Evolutionary conservation across 2,113 vertebrate genomes (phyloP).

Genomic region (Lynx canadensis): DNA sequence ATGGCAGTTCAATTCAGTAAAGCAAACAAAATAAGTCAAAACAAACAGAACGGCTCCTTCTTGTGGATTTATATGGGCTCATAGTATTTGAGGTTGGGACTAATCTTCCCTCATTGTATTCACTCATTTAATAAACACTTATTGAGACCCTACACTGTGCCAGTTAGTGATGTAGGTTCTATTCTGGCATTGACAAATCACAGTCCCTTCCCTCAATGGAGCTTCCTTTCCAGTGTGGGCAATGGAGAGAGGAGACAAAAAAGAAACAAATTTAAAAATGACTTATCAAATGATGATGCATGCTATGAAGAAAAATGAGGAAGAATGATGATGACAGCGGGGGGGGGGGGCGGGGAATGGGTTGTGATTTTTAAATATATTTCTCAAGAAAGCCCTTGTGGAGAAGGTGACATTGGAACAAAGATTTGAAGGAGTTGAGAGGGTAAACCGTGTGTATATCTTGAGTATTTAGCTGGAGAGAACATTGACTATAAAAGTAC

Average conservation of each 20-base stretch:
- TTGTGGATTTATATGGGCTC: neutral
- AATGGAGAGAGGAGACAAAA: neutral
- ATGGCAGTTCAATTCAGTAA: neutral
- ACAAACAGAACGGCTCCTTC: neutral
- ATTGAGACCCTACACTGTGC: neutral
- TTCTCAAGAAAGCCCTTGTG: neutral
- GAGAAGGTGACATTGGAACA: neutral
- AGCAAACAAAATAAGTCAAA: neutral
- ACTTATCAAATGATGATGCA: neutral
- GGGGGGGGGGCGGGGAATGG: neutral
- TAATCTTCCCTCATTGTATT: neutral
- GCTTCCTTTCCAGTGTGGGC: neutral
- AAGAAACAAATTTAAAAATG: neutral
- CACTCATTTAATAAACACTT: neutral
- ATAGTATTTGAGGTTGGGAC: neutral
- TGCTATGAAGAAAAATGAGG: neutral
- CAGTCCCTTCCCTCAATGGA: neutral
- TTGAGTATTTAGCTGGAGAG: neutral
- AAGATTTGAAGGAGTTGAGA: neutral
- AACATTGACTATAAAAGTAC: neutral
- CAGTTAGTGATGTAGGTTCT: neutral
- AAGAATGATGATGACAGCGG: neutral
- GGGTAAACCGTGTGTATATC: neutral
- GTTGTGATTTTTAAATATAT: neutral
- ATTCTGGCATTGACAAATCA: neutral